Conservation (phyloP, 2,113 vertebrate species). For the Dascyllus trimaculatus region DNA sequence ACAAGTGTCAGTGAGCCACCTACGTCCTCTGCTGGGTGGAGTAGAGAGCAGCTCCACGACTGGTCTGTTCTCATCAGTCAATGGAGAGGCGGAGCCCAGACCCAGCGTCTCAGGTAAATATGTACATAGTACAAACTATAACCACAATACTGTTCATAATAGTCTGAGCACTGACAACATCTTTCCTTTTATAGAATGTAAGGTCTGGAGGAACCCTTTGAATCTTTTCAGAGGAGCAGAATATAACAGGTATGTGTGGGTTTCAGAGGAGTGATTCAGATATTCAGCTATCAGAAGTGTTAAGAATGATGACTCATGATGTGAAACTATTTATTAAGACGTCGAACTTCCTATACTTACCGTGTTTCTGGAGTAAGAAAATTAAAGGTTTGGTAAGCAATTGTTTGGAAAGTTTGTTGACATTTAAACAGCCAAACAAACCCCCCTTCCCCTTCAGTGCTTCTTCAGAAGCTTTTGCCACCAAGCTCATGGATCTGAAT, state of each 20-base stretch:
- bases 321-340: neutral
- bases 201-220: slow-evolving; percentile 98
- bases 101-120: slow-evolving; percentile 93
- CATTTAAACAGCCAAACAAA: too few species aligned
- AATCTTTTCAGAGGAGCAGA: slow-evolving; percentile 99
- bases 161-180: neutral
- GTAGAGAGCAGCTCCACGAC: slow-evolving; percentile 88
- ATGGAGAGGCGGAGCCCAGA: slow-evolving; percentile 88
- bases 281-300: rapidly evolving
- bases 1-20: slow-evolving; percentile 96
- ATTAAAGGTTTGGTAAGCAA: too few species aligned
- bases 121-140: rapidly evolving
- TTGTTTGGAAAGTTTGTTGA: too few species aligned
- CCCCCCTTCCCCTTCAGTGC: too few species aligned
- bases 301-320: neutral
- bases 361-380: neutral
- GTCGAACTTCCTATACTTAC: too few species aligned
- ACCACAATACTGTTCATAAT: neutral
- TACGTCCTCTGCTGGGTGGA: slow-evolving; percentile 94
- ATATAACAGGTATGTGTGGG: slow-evolving; percentile 91
- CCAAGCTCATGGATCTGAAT: too few species aligned
- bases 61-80: slow-evolving; percentile 87
- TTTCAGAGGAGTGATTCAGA: neutral
- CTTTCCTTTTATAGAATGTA: slow-evolving; percentile 89
- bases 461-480: too few species aligned